Evolutionary conservation across 1,140 invertebrate species (phyloP), one percentile per base, ranked within the genome.

Genomic region (Matsumurasca onukii): DNA sequence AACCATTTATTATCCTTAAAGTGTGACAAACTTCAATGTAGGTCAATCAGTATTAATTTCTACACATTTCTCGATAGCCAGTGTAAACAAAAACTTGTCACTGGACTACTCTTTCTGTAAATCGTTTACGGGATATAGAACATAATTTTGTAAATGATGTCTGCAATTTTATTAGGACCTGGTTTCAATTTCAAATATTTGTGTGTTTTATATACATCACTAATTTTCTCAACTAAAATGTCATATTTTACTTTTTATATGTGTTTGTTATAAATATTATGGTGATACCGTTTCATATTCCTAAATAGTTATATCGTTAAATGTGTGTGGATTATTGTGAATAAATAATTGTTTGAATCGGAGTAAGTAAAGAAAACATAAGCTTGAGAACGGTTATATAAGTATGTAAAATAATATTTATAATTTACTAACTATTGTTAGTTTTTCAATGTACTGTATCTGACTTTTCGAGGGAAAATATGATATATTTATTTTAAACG

Each of bases 131-230:
- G 34, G 5, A 59, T 27, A 59, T 27, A 59, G 22, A 59, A 59
- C 15, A 59, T 59, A 22, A 29, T 59, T 59, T 59, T 59, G 55
- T 59, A 59, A 59, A 59, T 13, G 25, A 27, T 24, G 55, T 59
- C 24, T 59, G 30, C 55, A 59, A 59, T 59, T 27, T 59, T n/a
- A 59, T 5, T 59, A 27, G 55, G 55, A 59, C 30, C 55, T 59
- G 55, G 30, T 59, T 27, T 59, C 22, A 9, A 59, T 59, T 22
- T 59, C 49, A 13, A 39, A 59, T 22, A 27, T 59, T 59, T 59
- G 25, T 59, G 55, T 59, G 55, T 59, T 59, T 59, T 59, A n/a
- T n/a, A n/a, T 59, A 59, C 30, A 59, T 59, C 55, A 24, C 55
- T 59, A 27, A 59, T 27, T 59, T 59, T 59, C 3, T 22, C 24